Conservation (phyloP, 2,113 vertebrate genomes). For the Nycticryphes semicollaris region DNA sequence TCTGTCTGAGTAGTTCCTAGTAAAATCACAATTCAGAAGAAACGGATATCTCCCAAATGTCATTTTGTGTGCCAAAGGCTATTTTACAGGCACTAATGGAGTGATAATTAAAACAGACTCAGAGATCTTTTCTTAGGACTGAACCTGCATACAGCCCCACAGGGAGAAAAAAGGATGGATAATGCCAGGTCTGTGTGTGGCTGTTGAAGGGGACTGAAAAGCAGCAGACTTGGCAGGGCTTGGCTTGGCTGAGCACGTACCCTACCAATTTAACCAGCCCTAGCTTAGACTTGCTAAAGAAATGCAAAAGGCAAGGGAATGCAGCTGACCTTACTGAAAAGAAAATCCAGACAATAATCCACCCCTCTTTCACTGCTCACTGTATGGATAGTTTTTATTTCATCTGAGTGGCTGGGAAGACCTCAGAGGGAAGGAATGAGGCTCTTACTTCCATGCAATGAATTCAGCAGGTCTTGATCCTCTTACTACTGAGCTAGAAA, state of each 20-base stretch:
- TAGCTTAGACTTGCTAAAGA: background rate
- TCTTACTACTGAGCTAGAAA: background rate
- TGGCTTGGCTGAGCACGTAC: background rate
- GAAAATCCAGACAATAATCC: background rate
- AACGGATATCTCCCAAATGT: background rate
- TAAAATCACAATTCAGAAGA: slow-evolving; percentile 15
- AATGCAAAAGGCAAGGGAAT: background rate
- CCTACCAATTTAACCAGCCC: background rate
- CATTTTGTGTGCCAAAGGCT: background rate
- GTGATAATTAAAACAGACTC: background rate
- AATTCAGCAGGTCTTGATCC: background rate
- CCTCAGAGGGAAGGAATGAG: background rate
- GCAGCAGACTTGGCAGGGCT: background rate
- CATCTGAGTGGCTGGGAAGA: background rate
- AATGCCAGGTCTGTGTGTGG: background rate
- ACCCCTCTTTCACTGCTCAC: background rate
- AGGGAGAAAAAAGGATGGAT: background rate
- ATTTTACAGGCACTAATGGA: background rate
- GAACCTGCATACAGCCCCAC: background rate
- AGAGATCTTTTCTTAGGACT: background rate
- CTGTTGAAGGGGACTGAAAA: background rate
- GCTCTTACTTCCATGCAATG: background rate
- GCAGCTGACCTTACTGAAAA: background rate
- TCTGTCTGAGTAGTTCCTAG: background rate
- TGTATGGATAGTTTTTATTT: background rate